Base-by-base conservation (phyloP, 2,113 vertebrate species). In the Colossoma macropomum region DNA sequence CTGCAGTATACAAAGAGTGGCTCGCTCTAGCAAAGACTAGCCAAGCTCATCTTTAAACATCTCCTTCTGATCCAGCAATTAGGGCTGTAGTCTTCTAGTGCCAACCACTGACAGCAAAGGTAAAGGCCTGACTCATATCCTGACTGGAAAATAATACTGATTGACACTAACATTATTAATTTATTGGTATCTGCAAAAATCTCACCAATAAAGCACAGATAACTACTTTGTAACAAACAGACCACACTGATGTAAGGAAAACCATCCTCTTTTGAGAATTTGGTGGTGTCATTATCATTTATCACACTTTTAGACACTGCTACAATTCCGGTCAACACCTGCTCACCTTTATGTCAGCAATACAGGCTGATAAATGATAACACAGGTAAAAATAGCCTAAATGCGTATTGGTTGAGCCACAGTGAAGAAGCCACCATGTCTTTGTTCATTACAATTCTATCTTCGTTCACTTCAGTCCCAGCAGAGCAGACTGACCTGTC, bases 401-500 rank as follows among this genome's bases (percentile, higher is more conserved):
- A 68, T 7, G 34, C 3, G 41, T 45, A 45, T 11, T 45, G 41
- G 1, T 45, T 45, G 41, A 9, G 41, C 4, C 10, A 8, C 41
- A 45, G 41, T 45, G 41, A 23, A 25, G 30, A 41, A 69, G 66
- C 66, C 66, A 70, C 19, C 30, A 59, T 41, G 0, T 54, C 17
- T 25, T 25, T 13, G 17, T 19, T 79, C 28, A 38, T 56, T 70
- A 32, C 13, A 70, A 7, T 56, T 54, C 25, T 41, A 5, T 4
- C 19, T 60, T 38, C 12, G 11, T 13, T 45, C 34, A 41, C 12
- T 45, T 16, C 59, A 27, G 25, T 16, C 7, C 59, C 12, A 34
- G 62, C 19, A 4, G 41, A 23, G 9, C 23, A 25, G 54, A 11
- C 78, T 38, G 84, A 99, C 98, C 98, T 98, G 95, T 99, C 98